Evolutionary conservation across 2,113 vertebrate species (phyloP).

Genomic region (Aspiorhynchus laticeps): DNA sequence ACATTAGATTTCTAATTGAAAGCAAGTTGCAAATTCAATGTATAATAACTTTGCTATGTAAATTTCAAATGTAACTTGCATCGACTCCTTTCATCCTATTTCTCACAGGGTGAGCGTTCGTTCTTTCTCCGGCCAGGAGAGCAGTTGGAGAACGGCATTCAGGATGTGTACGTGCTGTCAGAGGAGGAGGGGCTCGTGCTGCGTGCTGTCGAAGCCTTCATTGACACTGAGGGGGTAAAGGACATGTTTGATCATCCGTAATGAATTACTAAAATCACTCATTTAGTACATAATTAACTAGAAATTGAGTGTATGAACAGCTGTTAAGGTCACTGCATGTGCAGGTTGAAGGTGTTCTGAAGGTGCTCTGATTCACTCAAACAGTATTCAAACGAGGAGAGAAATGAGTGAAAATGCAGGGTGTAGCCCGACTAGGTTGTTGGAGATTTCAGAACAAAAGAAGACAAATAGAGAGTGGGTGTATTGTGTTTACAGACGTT

Average conservation of each 20-base stretch:
- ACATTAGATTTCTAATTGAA: no score
- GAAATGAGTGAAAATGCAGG: neutral
- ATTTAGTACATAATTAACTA: neutral
- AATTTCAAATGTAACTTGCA: neutral
- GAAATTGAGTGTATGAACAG: neutral
- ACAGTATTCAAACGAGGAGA: constrained; percentile 19
- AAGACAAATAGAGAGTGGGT: neutral
- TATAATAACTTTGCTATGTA: neutral
- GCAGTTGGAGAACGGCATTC: constrained; percentile 81
- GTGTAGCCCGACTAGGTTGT: neutral
- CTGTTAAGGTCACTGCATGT: neutral
- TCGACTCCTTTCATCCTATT: neutral
- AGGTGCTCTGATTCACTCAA: constrained; percentile 26
- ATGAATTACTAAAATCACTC: neutral
- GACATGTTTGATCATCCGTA: neutral
- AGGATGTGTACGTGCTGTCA: constrained; percentile 84
- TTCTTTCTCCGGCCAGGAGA: constrained; percentile 90
- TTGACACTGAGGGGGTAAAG: constrained; percentile 63
- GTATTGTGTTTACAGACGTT: neutral
- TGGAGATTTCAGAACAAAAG: constrained; percentile 19
- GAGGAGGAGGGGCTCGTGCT: constrained; percentile 89
- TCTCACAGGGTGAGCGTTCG: constrained; percentile 84
- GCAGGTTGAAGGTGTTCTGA: neutral
- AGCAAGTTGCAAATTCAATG: no score
- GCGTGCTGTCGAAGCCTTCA: constrained; percentile 81